Base-by-base conservation (phyloP, 2,888 invertebrate genomes). In the Caenorhabditis sp. region DNA sequence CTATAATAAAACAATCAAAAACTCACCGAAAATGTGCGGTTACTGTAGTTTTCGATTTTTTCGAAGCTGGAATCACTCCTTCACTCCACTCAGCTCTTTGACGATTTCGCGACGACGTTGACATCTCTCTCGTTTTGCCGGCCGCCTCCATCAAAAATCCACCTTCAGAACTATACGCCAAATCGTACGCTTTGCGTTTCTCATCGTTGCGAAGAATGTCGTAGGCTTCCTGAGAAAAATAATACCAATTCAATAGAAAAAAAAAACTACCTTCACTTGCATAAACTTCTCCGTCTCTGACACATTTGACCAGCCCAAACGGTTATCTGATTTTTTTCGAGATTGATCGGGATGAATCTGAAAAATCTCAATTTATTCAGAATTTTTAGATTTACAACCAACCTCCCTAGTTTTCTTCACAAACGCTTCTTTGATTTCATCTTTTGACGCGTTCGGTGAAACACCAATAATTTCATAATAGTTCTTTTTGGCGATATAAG, bases 401-500 rank as follows among this genome's bases (percentile, higher is more conserved):
- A n/a, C 67, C 54, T 73, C 49, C 23, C 66, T 75, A n/a, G 69
- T 75, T 50, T 75, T 75, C 21, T 27, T 57, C 17, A 75, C 26
- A 37, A 75, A 75, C 26, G 75, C 75, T 43, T 70, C 62, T 53
- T 62, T 57, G 17, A 75, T 75, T 26, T 69, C 23, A 19, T 61
- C 21, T 54, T 58, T 62, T 3, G 61, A 55, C n/a, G 75, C 69
- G 12, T 43, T 65, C 23, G 58, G 51, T 21, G 61, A 23, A 23
- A 75, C 64, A 49, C 75, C 75, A n/a, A 75, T 62, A 17, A 75
- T 61, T 51, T 75, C 75, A 50, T 69, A 75, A 24, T 75, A 75
- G 51, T 69, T 75, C 17, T 69, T 75, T 23, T 69, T 62, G 14
- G 36, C 37, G 31, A 70, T 65, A 21, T 70, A 75, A 3, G 75